Percentiles rank a stretch among this genome's conserved stretches.
These are phyloP conservation scores for Hippoglossus hippoglossus DNA, from an alignment of 2,797 vertebrate genomes.

Conservation along the genomic window DNA sequence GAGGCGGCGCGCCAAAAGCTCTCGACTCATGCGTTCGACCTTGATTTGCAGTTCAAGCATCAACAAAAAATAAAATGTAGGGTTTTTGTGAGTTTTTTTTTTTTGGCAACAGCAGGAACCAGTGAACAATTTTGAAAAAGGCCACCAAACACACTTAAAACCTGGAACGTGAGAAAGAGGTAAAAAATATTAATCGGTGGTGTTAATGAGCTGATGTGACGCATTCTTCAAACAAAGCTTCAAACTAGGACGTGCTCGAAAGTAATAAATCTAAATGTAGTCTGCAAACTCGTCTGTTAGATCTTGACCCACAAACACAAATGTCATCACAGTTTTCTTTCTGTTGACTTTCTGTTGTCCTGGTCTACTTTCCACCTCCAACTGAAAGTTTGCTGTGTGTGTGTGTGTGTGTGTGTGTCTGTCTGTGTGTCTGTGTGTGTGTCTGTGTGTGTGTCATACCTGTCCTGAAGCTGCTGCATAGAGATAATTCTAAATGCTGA, in stretches of 20 bases:
- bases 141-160: neutral
- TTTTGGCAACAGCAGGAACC: neutral
- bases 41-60: conserved; percentile 35
- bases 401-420: too few relatives aligned
- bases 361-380: too few relatives aligned
- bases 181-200: neutral
- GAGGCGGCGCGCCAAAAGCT: conserved; percentile 16
- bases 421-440: too few relatives aligned
- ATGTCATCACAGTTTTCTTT: too few relatives aligned
- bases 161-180: neutral
- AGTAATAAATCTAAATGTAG: neutral
- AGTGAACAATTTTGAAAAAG: neutral
- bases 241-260: neutral
- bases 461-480: conserved; percentile 67
- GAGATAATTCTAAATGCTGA: conserved; percentile 69
- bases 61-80: conserved; percentile 25
- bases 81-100: neutral
- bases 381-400: too few relatives aligned
- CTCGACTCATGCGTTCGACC: conserved; percentile 22
- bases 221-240: neutral
- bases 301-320: neutral
- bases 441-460: conserved; percentile 39
- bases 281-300: neutral
- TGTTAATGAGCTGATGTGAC: neutral
- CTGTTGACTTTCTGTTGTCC: neutral